Conservation (phyloP, 2,113 vertebrate genomes). For the Patagioenas fasciata region DNA sequence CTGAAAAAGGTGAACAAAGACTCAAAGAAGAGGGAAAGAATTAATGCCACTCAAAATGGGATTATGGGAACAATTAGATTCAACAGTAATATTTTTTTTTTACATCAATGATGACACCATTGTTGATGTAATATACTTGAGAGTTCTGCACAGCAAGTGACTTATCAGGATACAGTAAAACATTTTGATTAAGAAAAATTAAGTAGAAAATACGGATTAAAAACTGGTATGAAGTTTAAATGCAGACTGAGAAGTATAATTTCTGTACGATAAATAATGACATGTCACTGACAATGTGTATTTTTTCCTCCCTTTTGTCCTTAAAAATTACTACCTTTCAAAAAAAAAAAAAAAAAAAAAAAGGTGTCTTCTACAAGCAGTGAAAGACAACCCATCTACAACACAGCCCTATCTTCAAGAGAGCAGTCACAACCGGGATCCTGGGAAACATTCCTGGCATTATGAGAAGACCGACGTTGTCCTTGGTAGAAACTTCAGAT, state of each 20-base stretch:
- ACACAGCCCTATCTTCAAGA: not conserved
- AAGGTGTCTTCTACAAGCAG: not conserved
- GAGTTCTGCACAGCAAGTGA: slow-evolving; percentile 13
- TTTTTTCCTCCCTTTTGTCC: not conserved
- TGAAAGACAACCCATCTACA: not conserved
- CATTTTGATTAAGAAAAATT: not conserved
- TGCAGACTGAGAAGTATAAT: not conserved
- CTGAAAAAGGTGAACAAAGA: slow-evolving; percentile 9
- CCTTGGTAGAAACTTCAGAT: not conserved
- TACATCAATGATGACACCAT: not conserved
- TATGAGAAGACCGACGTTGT: not conserved
- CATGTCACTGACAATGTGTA: not conserved
- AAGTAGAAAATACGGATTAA: slow-evolving; percentile 1
- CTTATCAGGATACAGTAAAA: not conserved
- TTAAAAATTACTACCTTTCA: not conserved
- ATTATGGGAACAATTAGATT: not conserved
- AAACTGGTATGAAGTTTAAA: not conserved
- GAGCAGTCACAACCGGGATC: not conserved
- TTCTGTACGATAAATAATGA: not conserved
- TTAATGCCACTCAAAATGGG: not conserved
- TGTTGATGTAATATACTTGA: not conserved
- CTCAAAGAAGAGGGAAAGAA: not conserved
- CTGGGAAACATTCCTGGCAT: not conserved
- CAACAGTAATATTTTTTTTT: not conserved
- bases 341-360: not conserved